A percentile compares a stretch with the other conserved stretches of the same genome.
phyloP scores from a whole-genome alignment of 2,888 invertebrate genomes.

The Drosophila sordidapex region DNA sequence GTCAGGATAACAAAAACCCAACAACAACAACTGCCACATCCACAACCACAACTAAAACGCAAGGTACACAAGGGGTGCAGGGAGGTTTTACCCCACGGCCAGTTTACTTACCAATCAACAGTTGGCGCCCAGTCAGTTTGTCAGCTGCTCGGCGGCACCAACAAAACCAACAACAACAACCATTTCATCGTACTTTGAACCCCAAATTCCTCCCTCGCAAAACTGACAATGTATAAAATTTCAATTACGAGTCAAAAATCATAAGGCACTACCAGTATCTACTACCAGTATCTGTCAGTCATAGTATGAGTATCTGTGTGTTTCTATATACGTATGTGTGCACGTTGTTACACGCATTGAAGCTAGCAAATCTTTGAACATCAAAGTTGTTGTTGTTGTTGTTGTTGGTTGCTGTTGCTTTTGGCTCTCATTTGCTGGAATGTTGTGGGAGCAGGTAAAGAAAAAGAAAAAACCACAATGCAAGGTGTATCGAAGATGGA shows the following conservation, averaged over 20 bases:
- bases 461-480: slow-evolving; percentile 19
- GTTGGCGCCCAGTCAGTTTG: slow-evolving; percentile 45
- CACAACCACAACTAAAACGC: not conserved
- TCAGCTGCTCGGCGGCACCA: slow-evolving; percentile 30
- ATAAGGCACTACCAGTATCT: slow-evolving; percentile 34
- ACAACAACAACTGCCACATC: slow-evolving; percentile 5
- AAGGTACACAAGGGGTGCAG: slow-evolving; percentile 13
- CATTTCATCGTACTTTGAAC: slow-evolving; percentile 8
- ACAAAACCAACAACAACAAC: slow-evolving; percentile 7
- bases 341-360: slow-evolving; percentile 27
- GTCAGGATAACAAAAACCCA: slow-evolving; percentile 15
- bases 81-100: slow-evolving; percentile 16
- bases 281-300: not conserved
- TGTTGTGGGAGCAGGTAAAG: slow-evolving; percentile 68
- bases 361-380: slow-evolving; percentile 47
- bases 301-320: slow-evolving; percentile 18
- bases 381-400: slow-evolving; percentile 40
- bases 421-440: slow-evolving; percentile 59
- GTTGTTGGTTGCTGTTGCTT: slow-evolving; percentile 29
- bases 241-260: slow-evolving; percentile 72
- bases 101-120: slow-evolving; percentile 45
- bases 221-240: slow-evolving; percentile 78
- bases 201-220: not conserved
- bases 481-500: not conserved
- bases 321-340: slow-evolving; percentile 16